Evolutionary conservation across 2,888 invertebrate genomes (phyloP), one percentile per base, ranked within the genome.

Genomic region (Latrodectus elegans): DNA sequence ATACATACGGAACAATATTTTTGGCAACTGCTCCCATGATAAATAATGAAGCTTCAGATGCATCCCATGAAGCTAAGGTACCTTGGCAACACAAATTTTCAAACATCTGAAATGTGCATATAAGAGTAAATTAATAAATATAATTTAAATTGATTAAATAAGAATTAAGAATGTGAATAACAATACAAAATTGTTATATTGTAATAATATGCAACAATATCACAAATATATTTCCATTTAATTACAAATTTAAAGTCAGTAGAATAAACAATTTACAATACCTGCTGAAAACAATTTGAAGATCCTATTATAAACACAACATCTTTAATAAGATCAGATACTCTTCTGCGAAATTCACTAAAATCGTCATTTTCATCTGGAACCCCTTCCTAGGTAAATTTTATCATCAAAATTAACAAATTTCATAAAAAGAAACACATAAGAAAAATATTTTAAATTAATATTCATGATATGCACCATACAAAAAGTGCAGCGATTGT

Each of bases 281-380:
- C 89, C 84, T 98, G 97, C 82, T 95, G 94, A 92, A 99, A 98
- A 92, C 97, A 97, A 55, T 95, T 95, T 88, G 96, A 95, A 53
- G 98, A 97, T 1, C 98, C 98, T 89, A 99, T 96, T 81, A 99
- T 96, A 93, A 99, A 99, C 68, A 98, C 97, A 72, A 99, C 97
- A 92, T 99, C 99, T 92, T 98, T 97, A 89, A 99, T 96, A 84
- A 99, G 93, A 92, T 99, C 99, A 53, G 96, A 95, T 22, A 97
- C 97, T 91, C 97, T 95, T 90, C 94, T 93, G 89, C 99, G 94
- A 92, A 96, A 96, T 90, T 95, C 95, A 84, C 94, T 94, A 94
- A 98, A 97, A 91, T 96, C 96, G 91, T 97, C 97, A 0, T 95
- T 95, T 83, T 96, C 96, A 89, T 96, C 96, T 2, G 97, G 94